Percentiles rank a stretch among this genome's conserved stretches.
Conservation (phyloP, 1,140 invertebrate genomes). For the Drosophila pandora region DNA sequence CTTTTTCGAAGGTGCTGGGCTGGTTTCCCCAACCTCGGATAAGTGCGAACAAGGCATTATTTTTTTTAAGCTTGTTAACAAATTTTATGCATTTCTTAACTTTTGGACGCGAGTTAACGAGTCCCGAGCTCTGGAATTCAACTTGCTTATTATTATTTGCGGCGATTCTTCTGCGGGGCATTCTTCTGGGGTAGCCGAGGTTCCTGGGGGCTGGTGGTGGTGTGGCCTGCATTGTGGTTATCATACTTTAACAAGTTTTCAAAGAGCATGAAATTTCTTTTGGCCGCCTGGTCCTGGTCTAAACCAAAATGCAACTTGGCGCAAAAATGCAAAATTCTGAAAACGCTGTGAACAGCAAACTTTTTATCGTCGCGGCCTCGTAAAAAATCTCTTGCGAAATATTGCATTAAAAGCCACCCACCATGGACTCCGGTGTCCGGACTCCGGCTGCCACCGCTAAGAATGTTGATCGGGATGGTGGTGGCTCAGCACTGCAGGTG, state of each 20-base stretch:
- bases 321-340: slow-evolving; percentile 53
- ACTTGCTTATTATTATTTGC: slow-evolving; percentile 80
- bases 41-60: slow-evolving; percentile 38
- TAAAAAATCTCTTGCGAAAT: slow-evolving; percentile 59
- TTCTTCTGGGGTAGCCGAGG: slow-evolving; percentile 4
- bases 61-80: slow-evolving; percentile 68
- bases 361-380: slow-evolving; percentile 64
- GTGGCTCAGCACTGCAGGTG: slow-evolving; percentile 53
- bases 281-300: slow-evolving; percentile 37
- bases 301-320: slow-evolving; percentile 48
- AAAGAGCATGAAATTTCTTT: slow-evolving; percentile 79
- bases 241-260: slow-evolving; percentile 82
- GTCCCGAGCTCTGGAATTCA: slow-evolving; percentile 57
- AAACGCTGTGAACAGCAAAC: slow-evolving; percentile 71
- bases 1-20: slow-evolving; percentile 24
- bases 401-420: slow-evolving; percentile 71
- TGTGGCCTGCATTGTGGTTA: slow-evolving; percentile 77
- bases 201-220: background rate
- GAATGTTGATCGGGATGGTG: slow-evolving; percentile 28
- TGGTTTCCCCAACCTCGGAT: slow-evolving; percentile 25
- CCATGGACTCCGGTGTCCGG: background rate
- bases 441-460: background rate
- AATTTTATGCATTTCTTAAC: slow-evolving; percentile 81
- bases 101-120: slow-evolving; percentile 74
- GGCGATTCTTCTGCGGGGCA: slow-evolving; percentile 33